Conservation (phyloP, 2,113 vertebrate species). For the Aix galericulata region DNA sequence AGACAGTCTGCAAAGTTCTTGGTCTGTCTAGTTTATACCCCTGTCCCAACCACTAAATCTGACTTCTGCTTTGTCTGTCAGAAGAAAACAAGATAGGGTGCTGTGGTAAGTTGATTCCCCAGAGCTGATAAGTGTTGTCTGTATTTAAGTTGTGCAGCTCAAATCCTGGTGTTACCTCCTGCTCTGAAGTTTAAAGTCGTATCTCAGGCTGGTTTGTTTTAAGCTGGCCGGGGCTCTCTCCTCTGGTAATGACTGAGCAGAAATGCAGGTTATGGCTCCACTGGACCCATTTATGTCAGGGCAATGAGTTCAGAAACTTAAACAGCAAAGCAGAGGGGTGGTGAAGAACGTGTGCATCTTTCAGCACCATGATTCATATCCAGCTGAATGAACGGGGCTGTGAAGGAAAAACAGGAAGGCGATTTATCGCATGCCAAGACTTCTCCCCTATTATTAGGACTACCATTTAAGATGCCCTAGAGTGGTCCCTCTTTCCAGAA, state of each 20-base stretch:
- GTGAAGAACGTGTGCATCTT: neutral
- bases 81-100: slow-evolving; percentile 52
- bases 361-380: neutral
- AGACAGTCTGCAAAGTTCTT: slow-evolving; percentile 67
- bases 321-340: fast-evolving
- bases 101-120: slow-evolving; percentile 64
- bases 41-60: slow-evolving; percentile 65
- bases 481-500: neutral
- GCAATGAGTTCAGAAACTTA: neutral
- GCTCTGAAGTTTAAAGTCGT: slow-evolving; percentile 32
- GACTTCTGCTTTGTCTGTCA: slow-evolving; percentile 75
- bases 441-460: neutral
- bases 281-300: neutral
- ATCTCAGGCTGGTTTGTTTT: slow-evolving; percentile 14
- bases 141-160: neutral
- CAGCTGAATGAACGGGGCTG: neutral
- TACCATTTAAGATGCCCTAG: neutral
- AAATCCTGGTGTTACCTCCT: slow-evolving; percentile 34
- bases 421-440: neutral
- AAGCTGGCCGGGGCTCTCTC: neutral
- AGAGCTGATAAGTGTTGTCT: slow-evolving; percentile 60
- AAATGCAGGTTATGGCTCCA: neutral
- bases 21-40: slow-evolving; percentile 54
- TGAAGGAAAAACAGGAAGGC: neutral
- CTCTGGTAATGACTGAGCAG: neutral